Evolutionary conservation across 2,888 invertebrate species (phyloP).

Genomic region (Papilio elwesi): DNA sequence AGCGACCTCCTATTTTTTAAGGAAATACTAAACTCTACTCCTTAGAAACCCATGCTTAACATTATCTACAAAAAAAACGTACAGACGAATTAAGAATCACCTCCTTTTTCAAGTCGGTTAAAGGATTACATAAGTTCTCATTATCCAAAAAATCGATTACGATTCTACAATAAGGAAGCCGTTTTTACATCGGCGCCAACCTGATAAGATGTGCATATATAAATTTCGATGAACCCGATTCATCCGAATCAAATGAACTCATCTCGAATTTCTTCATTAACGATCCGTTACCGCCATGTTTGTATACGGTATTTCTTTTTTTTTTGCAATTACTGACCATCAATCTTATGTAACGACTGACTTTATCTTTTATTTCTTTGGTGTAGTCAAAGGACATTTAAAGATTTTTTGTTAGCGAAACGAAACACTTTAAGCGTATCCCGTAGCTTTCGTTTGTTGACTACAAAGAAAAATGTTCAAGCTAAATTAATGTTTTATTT

Average conservation of each 20-base stretch:
- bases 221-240: not conserved
- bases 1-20: too few relatives aligned
- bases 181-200: not conserved
- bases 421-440: not conserved
- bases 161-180: not conserved
- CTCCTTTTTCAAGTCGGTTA: too few relatives aligned
- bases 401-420: not conserved
- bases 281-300: not conserved
- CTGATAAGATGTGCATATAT: not conserved
- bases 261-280: slow-evolving; percentile 15
- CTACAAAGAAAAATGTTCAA: not conserved
- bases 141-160: slow-evolving; percentile 3
- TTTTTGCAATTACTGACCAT: slow-evolving; percentile 18
- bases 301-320: slow-evolving; percentile 5
- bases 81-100: too few relatives aligned
- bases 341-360: slow-evolving; percentile 15
- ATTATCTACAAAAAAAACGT: too few relatives aligned
- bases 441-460: not conserved
- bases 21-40: too few relatives aligned
- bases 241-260: slow-evolving; percentile 12
- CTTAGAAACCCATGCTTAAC: too few relatives aligned
- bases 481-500: not conserved
- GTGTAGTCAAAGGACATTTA: slow-evolving; percentile 1
- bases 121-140: not conserved
- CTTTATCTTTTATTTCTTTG: slow-evolving; percentile 23